Conservation (phyloP, 2,888 invertebrate genomes). For the Eremobia ochroleuca region DNA sequence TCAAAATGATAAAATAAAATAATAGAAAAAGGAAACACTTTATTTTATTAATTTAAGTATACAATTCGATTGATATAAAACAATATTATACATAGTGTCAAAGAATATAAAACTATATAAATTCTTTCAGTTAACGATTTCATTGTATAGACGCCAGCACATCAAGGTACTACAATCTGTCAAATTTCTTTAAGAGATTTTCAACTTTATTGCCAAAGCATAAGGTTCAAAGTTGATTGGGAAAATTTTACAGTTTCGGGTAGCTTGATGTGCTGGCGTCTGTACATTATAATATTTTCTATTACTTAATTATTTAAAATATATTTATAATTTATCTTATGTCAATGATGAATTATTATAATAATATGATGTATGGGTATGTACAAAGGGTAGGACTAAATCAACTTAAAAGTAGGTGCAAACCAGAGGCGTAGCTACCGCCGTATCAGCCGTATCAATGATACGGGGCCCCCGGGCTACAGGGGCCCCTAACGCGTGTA, state of each 20-base stretch:
- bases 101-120: constrained; percentile 24
- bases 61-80: constrained; percentile 14
- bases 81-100: constrained; percentile 17
- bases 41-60: constrained; percentile 54
- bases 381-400: constrained; percentile 4
- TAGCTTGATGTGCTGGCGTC: too few species aligned
- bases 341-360: not conserved
- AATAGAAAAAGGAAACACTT: constrained; percentile 59
- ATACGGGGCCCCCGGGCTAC: too few species aligned
- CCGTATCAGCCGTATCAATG: too few species aligned
- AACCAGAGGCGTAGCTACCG: too few species aligned
- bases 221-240: too few species aligned
- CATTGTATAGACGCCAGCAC: too few species aligned
- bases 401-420: not conserved
- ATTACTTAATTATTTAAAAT: not conserved
- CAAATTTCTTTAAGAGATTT: too few species aligned
- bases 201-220: too few species aligned
- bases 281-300: not conserved
- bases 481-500: too few species aligned
- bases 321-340: constrained; percentile 1
- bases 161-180: too few species aligned
- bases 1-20: constrained; percentile 75
- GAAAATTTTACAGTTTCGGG: too few species aligned
- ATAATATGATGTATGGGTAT: constrained; percentile 6
- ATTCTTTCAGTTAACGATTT: constrained; percentile 24